Evolutionary conservation across 2,888 invertebrate genomes (phyloP).

Genomic region (Drosophila parthenogenetica): DNA sequence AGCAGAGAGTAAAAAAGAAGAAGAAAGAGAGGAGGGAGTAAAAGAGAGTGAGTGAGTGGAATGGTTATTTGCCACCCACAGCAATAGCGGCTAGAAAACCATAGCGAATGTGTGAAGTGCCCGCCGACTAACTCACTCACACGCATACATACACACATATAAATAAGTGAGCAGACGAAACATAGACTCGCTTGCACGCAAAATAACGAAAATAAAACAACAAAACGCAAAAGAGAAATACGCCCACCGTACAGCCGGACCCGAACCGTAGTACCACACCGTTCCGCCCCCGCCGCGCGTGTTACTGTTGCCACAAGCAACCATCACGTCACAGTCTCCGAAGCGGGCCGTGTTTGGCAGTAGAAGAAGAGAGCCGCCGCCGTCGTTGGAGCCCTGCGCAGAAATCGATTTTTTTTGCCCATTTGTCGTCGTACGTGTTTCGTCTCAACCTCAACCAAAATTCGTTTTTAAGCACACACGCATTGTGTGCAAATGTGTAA

Average conservation of each 20-base stretch:
- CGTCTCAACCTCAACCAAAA: conserved; percentile 59
- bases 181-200: conserved; percentile 25
- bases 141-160: conserved; percentile 33
- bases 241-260: conserved; percentile 67
- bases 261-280: conserved; percentile 22
- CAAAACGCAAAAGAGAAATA: conserved; percentile 65
- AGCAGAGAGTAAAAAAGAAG: conserved; percentile 42
- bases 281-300: conserved; percentile 39
- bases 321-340: conserved; percentile 62
- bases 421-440: conserved; percentile 67
- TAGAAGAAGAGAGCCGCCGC: conserved; percentile 46
- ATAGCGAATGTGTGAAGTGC: conserved; percentile 53
- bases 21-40: conserved; percentile 32
- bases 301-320: conserved; percentile 58
- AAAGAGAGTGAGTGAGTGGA: conserved; percentile 35
- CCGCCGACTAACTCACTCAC: conserved; percentile 54
- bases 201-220: conserved; percentile 58
- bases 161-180: conserved; percentile 36
- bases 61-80: conserved; percentile 66
- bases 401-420: conserved; percentile 83
- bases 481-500: conserved; percentile 33
- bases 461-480: conserved; percentile 43
- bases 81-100: conserved; percentile 41
- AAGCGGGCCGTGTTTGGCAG: conserved; percentile 35
- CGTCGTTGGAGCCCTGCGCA: conserved; percentile 78